Evolutionary conservation across 1,140 invertebrate species (phyloP), one percentile per base, ranked within the genome.

Genomic region (Caenorhabditis brenneri): DNA sequence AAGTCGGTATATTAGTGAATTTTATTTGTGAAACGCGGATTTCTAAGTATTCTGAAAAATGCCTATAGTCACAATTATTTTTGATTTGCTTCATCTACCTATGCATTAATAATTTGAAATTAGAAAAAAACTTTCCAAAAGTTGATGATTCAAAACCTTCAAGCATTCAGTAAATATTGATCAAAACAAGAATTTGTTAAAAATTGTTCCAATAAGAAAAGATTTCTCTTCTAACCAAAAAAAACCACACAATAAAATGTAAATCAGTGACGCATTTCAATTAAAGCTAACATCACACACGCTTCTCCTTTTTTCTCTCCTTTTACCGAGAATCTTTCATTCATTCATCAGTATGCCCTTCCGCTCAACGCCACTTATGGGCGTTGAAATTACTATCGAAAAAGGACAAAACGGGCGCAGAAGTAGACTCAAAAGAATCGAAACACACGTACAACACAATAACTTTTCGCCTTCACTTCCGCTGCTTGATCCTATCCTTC

Each of bases 361-460:
- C 65, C 65, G 65, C 65, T 74, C 65, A 42, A 74, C 65, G 22
- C 65, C 65, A 74, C 65, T 74, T 22, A 74, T 42, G 12, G 22
- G 27, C 36, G 36, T 74, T 42, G 65, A 74, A 74, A 74, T 74
- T 74, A 74, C 65, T 74, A 74, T 74, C 65, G 65, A 74, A 74
- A 46, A 58, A 74, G 65, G 65, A 74, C 65, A 74, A 74, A 74
- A 74, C 65, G 65, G 33, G 65, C 36, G 65, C 22, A 31, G 29
- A 24, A 42, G 65, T 74, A 74, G 36, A 74, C 65, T 74, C 36
- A 74, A 74, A 74, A 42, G 65, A 74, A 74, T 42, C 22, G 36
- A 42, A 74, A 74, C 65, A 74, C 36, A 22, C 65, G n/a, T 24
- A 74, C 65, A 74, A 74, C 65, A 74, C 65, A 74, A 74, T 74